Base-by-base conservation (phyloP, 2,888 invertebrate species). In the Actias luna region DNA sequence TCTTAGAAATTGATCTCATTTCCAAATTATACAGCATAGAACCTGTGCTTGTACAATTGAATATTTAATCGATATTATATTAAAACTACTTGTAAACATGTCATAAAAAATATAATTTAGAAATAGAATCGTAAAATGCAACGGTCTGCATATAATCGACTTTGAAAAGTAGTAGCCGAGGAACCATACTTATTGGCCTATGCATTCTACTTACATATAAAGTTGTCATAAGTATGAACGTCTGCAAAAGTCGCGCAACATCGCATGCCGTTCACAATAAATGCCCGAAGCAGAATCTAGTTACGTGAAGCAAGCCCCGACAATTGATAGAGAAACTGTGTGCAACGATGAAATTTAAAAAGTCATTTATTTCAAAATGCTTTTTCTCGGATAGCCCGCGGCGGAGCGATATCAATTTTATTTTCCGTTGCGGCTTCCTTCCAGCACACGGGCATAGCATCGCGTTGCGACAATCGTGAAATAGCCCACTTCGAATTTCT, bases 341-440 rank as follows among this genome's bases (percentile, higher is more conserved):
- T 89, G 89, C 92, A 92, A 89, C 90, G 92, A 91, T 92, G 88
- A 92, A 92, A 92, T 92, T 92, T 92, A 90, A 92, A 92, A 92
- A 92, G 91, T 92, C 92, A 92, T 92, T 92, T 92, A 91, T 91
- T 89, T 92, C 86, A 85, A 89, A 92, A 92, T 92, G 86, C 92
- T 90, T 92, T 92, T 90, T 90, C 91, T 90, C 90, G 86, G 84
- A 80, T 79, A 84, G 90, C 91, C 87, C 88, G 88, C 80, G 90
- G 91, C 88, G 72, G 75, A 82, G 82, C 84, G 87, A 87, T 92
- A 92, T 92, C 91, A 90, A 91, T 91, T 92, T 90, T 92, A 91
- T 92, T 92, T 90, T 89, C 86, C 79, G 84, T 83, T 85, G 87
- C 74, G 84, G 89, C 88, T 88, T 83, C 88, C 79, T 87, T 83